Evolutionary conservation across 2,113 vertebrate species (phyloP).

Genomic region (Perognathus longimembris): DNA sequence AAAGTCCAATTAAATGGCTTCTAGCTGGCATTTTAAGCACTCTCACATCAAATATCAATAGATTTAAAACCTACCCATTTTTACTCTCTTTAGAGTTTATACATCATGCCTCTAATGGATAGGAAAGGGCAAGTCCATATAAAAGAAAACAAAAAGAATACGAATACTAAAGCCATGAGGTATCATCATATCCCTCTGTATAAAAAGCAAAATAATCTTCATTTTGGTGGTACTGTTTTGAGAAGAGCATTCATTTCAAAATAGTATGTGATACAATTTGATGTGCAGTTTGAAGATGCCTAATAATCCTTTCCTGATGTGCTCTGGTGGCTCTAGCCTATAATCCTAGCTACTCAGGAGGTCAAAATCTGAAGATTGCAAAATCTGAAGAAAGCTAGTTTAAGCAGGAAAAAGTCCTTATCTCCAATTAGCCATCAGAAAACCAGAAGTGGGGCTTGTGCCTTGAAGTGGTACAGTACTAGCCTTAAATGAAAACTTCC

Average conservation of each 20-base stretch:
- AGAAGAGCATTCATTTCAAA: background rate
- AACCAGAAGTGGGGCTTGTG: no score
- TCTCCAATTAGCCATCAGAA: no score
- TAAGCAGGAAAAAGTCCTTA: no score
- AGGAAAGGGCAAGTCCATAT: background rate
- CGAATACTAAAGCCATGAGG: background rate
- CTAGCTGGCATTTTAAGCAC: background rate
- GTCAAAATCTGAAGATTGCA: no score
- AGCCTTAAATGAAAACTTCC: no score
- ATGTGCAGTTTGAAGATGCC: background rate
- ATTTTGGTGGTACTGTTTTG: background rate
- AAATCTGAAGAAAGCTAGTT: no score
- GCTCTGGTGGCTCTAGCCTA: no score
- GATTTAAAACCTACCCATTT: background rate
- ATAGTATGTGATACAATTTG: background rate
- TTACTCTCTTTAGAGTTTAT: background rate
- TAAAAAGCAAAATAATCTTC: background rate
- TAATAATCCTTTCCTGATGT: background rate
- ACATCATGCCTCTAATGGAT: background rate
- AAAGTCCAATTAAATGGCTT: background rate
- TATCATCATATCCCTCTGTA: background rate
- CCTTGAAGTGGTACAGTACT: no score
- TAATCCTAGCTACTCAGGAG: no score
- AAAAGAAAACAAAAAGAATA: background rate
- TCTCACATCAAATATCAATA: background rate